Evolutionary conservation across 2,888 invertebrate genomes (phyloP), one percentile per base, ranked within the genome.

Genomic region (Tetranychus piercei): DNA sequence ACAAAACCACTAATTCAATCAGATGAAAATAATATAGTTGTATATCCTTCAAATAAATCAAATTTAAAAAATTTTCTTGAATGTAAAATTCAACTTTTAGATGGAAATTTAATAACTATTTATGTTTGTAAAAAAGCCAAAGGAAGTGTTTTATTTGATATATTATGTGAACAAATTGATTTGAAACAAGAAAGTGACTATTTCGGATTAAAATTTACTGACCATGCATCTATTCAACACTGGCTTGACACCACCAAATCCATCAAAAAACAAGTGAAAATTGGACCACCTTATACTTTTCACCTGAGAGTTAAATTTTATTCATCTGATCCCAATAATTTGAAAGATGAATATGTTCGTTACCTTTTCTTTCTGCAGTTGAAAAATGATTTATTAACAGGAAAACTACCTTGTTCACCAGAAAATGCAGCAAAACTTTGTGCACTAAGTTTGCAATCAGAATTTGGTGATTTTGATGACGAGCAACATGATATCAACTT

Each of bases 191-290:
- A 99, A 83, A 94, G 94, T 83, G 97, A 99, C 84, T 99, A 99
- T 83, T 99, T 99, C 86, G 99, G 97, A 66, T 85, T 99, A 76
- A 97, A 97, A 84, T 99, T 90, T 82, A 96, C 93, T 74, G 99
- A 99, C 83, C 91, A 92, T 76, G 94, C 67, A 76, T 78, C 75
- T 22, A 69, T 76, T 22, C 82, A 87, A 86, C 97, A 99, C 85
- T 99, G 99, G 99, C 84, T 99, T 79, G 99, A 99, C 85, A 94
- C 96, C 15, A 92, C 94, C 11, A 99, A 99, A 85, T 89, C 92
- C 18, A 90, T 99, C 74, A 95, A 92, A 83, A 99, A 99, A 82
- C 99, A 99, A 87, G 92, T 96, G 18, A 94, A 94, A 88, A 96
- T 96, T 85, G 97, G 97, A 18, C 97, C 97, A 75, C 97, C 97